Evolutionary conservation across 2,888 invertebrate genomes (phyloP), one percentile per base, ranked within the genome.

Genomic region (Microdon myrmicae): DNA sequence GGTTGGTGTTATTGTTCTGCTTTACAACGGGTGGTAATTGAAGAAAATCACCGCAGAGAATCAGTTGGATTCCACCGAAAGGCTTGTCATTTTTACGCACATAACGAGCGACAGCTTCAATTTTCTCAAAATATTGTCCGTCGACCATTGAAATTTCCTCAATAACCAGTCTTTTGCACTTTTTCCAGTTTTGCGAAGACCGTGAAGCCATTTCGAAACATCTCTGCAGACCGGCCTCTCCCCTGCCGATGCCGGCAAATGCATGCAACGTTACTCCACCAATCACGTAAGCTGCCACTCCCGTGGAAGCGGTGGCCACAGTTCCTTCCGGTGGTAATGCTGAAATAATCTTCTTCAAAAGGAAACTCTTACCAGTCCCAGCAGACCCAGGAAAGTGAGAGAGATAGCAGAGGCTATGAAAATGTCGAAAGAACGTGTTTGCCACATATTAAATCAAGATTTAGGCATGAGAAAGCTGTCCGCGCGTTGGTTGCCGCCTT

Each of bases 71-170:
- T 0, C 96, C 97, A 22, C 96, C 96, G 83, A 96, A 96, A 6
- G 96, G 95, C 71, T 89, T 88, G 43, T 94, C 90, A 77, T 86
- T 90, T 70, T 82, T 85, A 17, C 92, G 84, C 1, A 96, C 83
- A 72, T 85, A 82, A 54, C 92, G 84, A 8, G 95, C 95, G 1
- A 96, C 89, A 26, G 86, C 83, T 81, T 95, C 94, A 43, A 95
- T 83, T 86, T 92, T 93, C 85, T 92, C 90, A 83, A 96, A 96
- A 76, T 86, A 94, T 44, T 85, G 83, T 0, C 91, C 94, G 81
- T 95, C 93, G 2, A 97, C 89, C 96, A 97, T 96, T 1, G 96
- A 96, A 69, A 97, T 92, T 81, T 97, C 97, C 80, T 97, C 97
- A 71, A 97, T 94, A 70, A 95, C 91, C 35, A 96, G 84, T 79